Evolutionary conservation across 2,113 vertebrate genomes (phyloP).

Genomic region (Ranitomeya variabilis): DNA sequence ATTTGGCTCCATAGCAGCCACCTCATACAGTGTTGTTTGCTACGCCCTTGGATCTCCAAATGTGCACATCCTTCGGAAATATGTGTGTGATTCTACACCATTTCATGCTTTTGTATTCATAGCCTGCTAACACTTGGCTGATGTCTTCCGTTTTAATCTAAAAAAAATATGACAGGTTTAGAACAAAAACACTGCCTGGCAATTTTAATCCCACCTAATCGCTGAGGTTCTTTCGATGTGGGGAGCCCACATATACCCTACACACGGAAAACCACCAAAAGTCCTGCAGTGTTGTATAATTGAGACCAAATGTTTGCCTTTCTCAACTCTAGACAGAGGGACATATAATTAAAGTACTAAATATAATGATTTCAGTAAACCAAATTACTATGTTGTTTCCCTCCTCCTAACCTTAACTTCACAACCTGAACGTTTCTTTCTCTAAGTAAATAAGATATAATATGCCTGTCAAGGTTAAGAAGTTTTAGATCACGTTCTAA

Average conservation of each 20-base stretch:
- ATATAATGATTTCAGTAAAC: constrained; percentile 71
- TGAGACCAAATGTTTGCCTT: constrained; percentile 67
- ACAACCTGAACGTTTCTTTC: constrained; percentile 3
- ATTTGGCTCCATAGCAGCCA: not conserved
- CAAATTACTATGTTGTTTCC: constrained; percentile 69
- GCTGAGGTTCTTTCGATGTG: constrained; percentile 56
- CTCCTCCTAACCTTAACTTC: not conserved
- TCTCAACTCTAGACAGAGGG: constrained; percentile 68
- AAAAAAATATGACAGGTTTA: constrained; percentile 47
- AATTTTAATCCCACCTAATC: constrained; percentile 60
- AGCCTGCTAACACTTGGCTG: constrained; percentile 41
- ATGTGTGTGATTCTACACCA: not conserved
- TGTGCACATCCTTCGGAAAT: not conserved
- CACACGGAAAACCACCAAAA: constrained; percentile 62
- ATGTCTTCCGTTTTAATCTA: constrained; percentile 48
- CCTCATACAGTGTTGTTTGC: not conserved
- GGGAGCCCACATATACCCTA: constrained; percentile 56
- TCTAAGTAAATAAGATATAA: constrained; percentile 24
- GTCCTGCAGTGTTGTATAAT: constrained; percentile 58
- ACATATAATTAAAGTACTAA: constrained; percentile 69
- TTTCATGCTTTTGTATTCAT: not conserved
- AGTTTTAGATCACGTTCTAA: constrained; percentile 8
- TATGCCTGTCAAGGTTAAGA: constrained; percentile 5
- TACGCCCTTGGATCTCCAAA: not conserved
- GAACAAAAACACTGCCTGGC: constrained; percentile 55